A percentile compares a stretch with the other conserved stretches of the same genome.
Evolutionary conservation across 2,797 vertebrate genomes (phyloP).

Genomic region (Momotus momota): DNA sequence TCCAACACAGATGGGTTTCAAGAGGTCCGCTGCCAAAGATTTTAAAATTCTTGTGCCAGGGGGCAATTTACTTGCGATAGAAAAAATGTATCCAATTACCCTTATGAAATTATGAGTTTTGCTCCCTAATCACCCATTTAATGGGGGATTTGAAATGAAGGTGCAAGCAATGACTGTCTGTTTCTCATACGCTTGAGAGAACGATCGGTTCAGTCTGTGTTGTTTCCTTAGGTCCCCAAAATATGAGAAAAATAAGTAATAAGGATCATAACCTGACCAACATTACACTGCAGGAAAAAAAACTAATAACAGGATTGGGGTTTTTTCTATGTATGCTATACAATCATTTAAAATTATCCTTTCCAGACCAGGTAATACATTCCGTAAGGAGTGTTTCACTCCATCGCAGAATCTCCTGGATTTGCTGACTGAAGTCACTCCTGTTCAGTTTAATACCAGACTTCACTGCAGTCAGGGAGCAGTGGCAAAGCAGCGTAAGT

Average conservation of each 20-base stretch:
- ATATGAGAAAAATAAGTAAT: background rate
- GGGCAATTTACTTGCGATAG: slow-evolving; percentile 61
- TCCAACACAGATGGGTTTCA: slow-evolving; percentile 76
- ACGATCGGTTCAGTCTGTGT: background rate
- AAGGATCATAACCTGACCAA: background rate
- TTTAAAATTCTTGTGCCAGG: slow-evolving; percentile 62
- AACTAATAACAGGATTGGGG: background rate
- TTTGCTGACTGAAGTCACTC: background rate
- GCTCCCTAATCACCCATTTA: slow-evolving; percentile 57
- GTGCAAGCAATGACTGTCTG: background rate
- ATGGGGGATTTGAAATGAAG: slow-evolving; percentile 50
- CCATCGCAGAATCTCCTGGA: background rate
- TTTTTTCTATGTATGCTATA: background rate
- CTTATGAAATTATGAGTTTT: slow-evolving; percentile 60
- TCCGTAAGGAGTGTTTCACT: background rate
- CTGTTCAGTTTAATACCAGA: background rate
- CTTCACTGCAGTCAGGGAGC: background rate
- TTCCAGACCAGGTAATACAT: background rate
- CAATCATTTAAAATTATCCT: background rate
- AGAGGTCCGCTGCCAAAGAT: slow-evolving; percentile 69
- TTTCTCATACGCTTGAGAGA: background rate
- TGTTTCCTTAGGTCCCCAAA: background rate
- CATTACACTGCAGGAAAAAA: background rate
- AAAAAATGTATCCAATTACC: slow-evolving; percentile 72
- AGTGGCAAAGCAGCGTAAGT: background rate